phyloP scores from a whole-genome alignment of 2,888 invertebrate species.

The Tribolium freemani region DNA sequence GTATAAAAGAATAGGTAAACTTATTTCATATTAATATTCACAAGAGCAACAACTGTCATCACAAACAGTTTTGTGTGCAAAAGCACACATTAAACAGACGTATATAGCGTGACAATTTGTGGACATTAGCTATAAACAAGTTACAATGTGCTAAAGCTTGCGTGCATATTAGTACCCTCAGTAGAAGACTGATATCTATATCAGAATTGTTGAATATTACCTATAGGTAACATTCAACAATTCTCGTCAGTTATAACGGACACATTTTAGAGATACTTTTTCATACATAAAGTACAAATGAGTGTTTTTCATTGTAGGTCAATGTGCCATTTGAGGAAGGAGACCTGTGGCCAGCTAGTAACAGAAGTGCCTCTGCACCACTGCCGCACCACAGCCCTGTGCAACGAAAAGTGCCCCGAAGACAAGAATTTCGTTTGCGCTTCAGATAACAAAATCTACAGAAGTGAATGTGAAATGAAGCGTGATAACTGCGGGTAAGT shows the following conservation, averaged over 20 bases:
- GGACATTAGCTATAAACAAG: neutral
- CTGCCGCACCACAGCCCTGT: constrained; percentile 88
- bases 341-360: constrained; percentile 89
- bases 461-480: constrained; percentile 92
- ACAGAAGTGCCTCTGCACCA: constrained; percentile 86
- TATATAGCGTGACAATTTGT: neutral
- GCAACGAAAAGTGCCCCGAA: constrained; percentile 81
- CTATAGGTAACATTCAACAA: neutral
- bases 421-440: constrained; percentile 88
- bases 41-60: neutral
- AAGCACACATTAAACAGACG: neutral
- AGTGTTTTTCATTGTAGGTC: constrained; percentile 70
- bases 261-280: too few relatives aligned
- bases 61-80: neutral
- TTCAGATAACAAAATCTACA: constrained; percentile 91
- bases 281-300: too few relatives aligned
- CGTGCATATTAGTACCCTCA: too few relatives aligned
- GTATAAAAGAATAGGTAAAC: neutral
- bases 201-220: too few relatives aligned
- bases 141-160: neutral
- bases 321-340: constrained; percentile 84
- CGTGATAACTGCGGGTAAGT: constrained; percentile 88
- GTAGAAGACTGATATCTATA: too few relatives aligned
- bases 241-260: neutral
- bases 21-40: neutral